phyloP scores from a whole-genome alignment of 2,888 invertebrate species.

The Cetonia aurata region DNA sequence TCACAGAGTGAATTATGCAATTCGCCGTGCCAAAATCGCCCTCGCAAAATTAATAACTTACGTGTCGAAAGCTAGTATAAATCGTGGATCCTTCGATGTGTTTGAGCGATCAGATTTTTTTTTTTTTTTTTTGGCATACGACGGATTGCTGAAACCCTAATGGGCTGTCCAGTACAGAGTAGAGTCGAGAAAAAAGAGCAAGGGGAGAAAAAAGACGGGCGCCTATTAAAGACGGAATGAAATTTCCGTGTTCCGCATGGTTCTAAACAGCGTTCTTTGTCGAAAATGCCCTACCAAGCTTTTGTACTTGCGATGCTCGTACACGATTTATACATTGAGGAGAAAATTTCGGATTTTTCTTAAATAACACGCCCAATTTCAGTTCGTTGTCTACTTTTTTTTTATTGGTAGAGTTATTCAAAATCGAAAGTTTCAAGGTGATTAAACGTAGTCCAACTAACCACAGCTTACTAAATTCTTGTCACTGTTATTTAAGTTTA shows the following conservation, averaged over 20 bases:
- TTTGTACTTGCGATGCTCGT: constrained; percentile 4
- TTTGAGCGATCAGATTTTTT: constrained; percentile 32
- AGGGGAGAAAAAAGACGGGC: constrained; percentile 24
- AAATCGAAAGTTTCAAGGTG: too few relatives aligned
- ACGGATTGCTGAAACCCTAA: constrained; percentile 36
- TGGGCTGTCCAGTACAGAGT: constrained; percentile 37
- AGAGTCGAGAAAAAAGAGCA: constrained; percentile 16
- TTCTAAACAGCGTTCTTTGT: constrained; percentile 22
- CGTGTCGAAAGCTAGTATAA: constrained; percentile 43
- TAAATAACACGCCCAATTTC: too few relatives aligned
- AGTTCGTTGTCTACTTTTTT: too few relatives aligned
- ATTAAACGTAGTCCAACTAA: too few relatives aligned
- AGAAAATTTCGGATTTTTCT: too few relatives aligned
- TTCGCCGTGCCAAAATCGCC: constrained; percentile 13
- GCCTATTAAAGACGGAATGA: constrained; percentile 54
- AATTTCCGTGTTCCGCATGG: constrained; percentile 51
- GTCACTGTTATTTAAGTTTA: too few relatives aligned
- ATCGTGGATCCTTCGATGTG: constrained; percentile 30
- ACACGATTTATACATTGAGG: constrained; percentile 14
- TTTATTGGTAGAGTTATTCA: too few relatives aligned
- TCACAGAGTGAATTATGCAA: constrained; percentile 26
- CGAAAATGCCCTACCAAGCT: constrained; percentile 22
- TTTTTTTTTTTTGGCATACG: constrained; percentile 33
- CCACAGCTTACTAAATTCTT: too few relatives aligned
- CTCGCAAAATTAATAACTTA: constrained; percentile 36